phyloP scores from a whole-genome alignment of 2,888 invertebrate genomes.

The Syrista parreyssii region DNA sequence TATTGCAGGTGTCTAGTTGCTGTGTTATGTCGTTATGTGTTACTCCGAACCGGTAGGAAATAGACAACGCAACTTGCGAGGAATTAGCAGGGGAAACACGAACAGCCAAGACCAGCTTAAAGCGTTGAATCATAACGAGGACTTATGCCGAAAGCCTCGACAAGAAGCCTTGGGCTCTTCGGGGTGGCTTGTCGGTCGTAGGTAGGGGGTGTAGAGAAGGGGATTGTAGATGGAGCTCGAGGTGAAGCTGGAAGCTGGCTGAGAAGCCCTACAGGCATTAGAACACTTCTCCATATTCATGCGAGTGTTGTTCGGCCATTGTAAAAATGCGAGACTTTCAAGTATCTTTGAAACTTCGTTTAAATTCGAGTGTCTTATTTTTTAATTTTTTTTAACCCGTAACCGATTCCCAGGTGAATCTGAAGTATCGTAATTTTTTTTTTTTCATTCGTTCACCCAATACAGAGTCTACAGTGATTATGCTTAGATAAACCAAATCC shows the following conservation, averaged over 20 bases:
- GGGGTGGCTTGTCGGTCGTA: background rate
- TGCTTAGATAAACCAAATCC: too few relatives aligned
- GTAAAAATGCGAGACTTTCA: conserved; percentile 30
- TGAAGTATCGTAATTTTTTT: too few relatives aligned
- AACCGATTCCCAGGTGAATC: too few relatives aligned
- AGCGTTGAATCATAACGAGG: conserved; percentile 66
- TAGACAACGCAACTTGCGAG: conserved; percentile 43
- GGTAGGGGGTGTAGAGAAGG: too few relatives aligned
- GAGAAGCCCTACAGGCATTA: conserved; percentile 43
- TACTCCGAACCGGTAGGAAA: conserved; percentile 28
- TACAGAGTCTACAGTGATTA: too few relatives aligned
- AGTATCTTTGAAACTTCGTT: background rate
- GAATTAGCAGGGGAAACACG: conserved; percentile 37
- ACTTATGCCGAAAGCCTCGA: conserved; percentile 58
- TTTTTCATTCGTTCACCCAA: too few relatives aligned
- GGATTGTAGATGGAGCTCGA: background rate
- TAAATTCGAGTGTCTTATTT: too few relatives aligned
- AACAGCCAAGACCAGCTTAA: conserved; percentile 57
- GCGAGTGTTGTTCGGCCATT: conserved; percentile 39
- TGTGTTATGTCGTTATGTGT: too few relatives aligned
- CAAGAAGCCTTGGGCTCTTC: conserved; percentile 37
- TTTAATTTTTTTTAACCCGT: too few relatives aligned
- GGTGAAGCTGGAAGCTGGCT: conserved; percentile 35
- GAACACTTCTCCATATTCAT: conserved; percentile 56
- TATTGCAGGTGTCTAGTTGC: too few relatives aligned